Conservation (phyloP, 2,888 invertebrate species). For the Carabus problematicus region DNA sequence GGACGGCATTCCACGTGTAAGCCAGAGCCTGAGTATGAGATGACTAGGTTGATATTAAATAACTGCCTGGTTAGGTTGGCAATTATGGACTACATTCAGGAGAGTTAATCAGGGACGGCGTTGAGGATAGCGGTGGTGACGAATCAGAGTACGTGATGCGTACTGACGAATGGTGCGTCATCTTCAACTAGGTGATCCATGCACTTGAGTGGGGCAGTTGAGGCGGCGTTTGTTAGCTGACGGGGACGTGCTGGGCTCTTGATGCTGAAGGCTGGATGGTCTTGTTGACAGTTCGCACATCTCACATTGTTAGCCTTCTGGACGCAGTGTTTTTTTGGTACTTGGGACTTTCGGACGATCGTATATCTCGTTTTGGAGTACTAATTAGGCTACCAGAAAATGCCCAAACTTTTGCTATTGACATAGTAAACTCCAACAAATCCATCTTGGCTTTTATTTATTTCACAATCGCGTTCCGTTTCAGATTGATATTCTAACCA, state of each 20-base stretch:
- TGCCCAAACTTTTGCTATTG: no score
- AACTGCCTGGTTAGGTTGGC: background rate
- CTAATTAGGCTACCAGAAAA: no score
- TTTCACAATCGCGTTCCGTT: no score
- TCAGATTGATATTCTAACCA: no score
- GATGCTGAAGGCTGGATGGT: background rate
- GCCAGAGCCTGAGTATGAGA: background rate
- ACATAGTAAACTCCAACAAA: no score
- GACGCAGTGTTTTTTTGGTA: background rate
- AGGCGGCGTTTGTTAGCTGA: background rate
- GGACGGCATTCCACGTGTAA: background rate
- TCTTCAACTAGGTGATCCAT: background rate
- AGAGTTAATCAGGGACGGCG: background rate
- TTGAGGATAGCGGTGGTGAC: background rate
- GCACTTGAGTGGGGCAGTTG: background rate
- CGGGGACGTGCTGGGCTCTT: background rate
- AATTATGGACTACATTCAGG: background rate
- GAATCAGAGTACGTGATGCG: background rate
- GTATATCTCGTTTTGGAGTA: no score
- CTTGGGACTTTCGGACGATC: no score
- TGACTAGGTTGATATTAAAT: background rate
- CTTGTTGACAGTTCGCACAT: slow-evolving; percentile 1
- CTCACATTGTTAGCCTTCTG: background rate
- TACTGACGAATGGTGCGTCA: background rate
- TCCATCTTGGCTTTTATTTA: no score